phyloP scores from a whole-genome alignment of 2,888 invertebrate genomes.

The Trachelus tabidus region DNA sequence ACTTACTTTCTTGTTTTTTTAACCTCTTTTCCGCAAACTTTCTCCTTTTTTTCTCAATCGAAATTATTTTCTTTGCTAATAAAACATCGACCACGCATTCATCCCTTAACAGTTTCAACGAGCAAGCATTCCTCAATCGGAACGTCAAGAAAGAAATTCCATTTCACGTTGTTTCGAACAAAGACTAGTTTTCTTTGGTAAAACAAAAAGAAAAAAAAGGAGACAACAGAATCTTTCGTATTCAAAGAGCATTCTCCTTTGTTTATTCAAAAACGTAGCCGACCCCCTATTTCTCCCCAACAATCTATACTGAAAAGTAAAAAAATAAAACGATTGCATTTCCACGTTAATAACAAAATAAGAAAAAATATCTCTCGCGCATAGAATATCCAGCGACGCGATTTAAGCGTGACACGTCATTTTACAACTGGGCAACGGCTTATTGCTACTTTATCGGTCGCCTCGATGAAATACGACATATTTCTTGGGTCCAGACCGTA shows the following conservation, averaged over 20 bases:
- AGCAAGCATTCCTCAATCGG: neutral
- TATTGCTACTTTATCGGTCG: neutral
- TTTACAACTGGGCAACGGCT: neutral
- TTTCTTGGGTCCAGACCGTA: constrained; percentile 4
- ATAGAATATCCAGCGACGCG: neutral
- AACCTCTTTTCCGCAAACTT: neutral
- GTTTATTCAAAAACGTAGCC: neutral
- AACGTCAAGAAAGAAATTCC: neutral
- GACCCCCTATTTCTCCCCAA: neutral
- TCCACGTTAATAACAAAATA: neutral
- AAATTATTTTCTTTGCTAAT: no score
- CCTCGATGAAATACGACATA: constrained; percentile 6
- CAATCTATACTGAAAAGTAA: neutral
- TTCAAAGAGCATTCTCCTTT: neutral
- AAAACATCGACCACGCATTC: neutral
- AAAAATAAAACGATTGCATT: neutral
- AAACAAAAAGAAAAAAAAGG: neutral
- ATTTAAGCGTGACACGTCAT: neutral
- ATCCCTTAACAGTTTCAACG: neutral
- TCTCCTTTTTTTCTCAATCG: neutral
- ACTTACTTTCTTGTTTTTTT: neutral
- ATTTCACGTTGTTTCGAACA: neutral
- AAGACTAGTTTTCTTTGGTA: neutral
- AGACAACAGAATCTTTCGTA: neutral
- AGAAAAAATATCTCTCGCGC: neutral